Conservation (phyloP, 2,113 vertebrate species). For the chimpanzee (Pan troglodytes) region NHGRI_mPanTro3-v2.1_pri NC_072420.2:30999001-30999500, state of each 20-base stretch:
- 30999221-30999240: background rate
- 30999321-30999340: background rate
- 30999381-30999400: background rate
- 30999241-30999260: background rate
- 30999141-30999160: background rate
- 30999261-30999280: rapidly evolving
- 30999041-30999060: background rate
- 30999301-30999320: background rate
- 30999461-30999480: background rate
- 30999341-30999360: background rate
- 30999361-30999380: background rate
- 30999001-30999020: background rate
- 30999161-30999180: background rate
- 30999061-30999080: background rate
- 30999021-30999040: background rate
- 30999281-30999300: background rate
- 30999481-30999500: background rate
- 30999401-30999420: background rate
- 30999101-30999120: background rate
- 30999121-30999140: background rate
- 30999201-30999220: background rate
- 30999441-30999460: background rate
- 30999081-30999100: background rate
- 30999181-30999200: background rate
- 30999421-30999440: background rate